Evolutionary conservation across 2,888 invertebrate genomes (phyloP), one percentile per base, ranked within the genome.

Genomic region (Apodemia duryi): DNA sequence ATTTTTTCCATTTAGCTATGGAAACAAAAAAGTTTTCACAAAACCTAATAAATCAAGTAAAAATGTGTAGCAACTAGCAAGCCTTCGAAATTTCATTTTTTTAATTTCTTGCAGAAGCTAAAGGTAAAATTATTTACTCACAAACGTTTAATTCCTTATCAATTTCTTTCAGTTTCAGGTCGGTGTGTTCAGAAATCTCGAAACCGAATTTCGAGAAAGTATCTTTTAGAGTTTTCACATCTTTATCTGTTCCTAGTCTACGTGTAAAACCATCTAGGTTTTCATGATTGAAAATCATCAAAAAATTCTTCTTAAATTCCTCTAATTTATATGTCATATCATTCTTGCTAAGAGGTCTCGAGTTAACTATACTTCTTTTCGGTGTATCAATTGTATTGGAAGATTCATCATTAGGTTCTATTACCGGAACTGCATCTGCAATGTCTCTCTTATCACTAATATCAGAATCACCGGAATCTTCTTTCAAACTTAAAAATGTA

Each of bases 271-370:
- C 84, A 10, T 76, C 75, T 41, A 86, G 73, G 29, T 79, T 77
- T 61, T 78, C 77, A 65, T 88, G 88, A 73, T 88, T 88, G 51
- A 89, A 84, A 64, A 89, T 85, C 10, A 88, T 69, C 32, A 89
- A 64, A 21, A 73, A 77, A 63, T 88, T 82, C 69, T 85, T 84
- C n/a, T 82, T 74, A 74, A 85, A 88, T 2, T 68, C 82, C 69
- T 89, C 87, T 61, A 89, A 69, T 74, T 84, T 79, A 63, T 89
- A 88, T 0, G 88, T 87, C 0, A 67, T 49, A 0, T 83, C 82
- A n/a, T 77, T 62, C 70, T 79, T 83, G 2, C 75, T 62, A 54
- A 88, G 69, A 0, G 87, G 83, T 68, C 73, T 74, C 6, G 63
- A 68, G 21, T 79, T 46, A 46, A 46, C 13, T 46, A 13, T 46